Conservation (phyloP, 2,888 invertebrate species). For the Ormyrus rosae region DNA sequence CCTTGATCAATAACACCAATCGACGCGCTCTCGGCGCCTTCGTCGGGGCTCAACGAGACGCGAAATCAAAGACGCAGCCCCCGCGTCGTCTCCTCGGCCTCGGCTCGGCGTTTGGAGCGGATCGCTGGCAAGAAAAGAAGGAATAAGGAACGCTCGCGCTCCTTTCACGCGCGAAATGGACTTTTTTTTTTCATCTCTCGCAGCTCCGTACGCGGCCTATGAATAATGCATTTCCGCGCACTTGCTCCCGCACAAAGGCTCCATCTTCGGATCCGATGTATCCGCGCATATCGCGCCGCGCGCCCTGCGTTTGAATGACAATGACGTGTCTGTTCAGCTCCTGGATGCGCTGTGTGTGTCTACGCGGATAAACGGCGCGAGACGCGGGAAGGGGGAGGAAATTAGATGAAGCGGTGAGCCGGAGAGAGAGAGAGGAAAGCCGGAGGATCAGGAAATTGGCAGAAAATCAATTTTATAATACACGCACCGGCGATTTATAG, state of each 20-base stretch:
- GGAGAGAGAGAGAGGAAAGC: neutral
- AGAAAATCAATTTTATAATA: slow-evolving; percentile 48
- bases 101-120: neutral
- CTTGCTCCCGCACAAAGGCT: neutral
- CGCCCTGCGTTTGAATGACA: neutral
- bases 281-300: neutral
- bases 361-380: neutral
- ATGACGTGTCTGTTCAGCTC: too few species aligned
- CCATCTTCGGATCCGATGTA: neutral
- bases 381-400: slow-evolving; percentile 15
- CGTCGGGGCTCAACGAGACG: slow-evolving; percentile 7
- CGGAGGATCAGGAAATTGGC: slow-evolving; percentile 31
- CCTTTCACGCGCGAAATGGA: slow-evolving; percentile 22
- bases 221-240: slow-evolving; percentile 43
- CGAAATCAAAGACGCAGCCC: slow-evolving; percentile 25
- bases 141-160: neutral
- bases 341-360: slow-evolving; percentile 1
- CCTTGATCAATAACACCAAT: too few species aligned
- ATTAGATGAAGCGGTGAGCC: slow-evolving; percentile 23
- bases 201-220: slow-evolving; percentile 10
- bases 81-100: neutral
- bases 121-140: too few species aligned
- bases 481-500: too few species aligned
- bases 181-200: slow-evolving; percentile 31
- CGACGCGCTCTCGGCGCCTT: neutral